Evolutionary conservation across 2,888 invertebrate species (phyloP).

Genomic region (Synergus japonicus): DNA sequence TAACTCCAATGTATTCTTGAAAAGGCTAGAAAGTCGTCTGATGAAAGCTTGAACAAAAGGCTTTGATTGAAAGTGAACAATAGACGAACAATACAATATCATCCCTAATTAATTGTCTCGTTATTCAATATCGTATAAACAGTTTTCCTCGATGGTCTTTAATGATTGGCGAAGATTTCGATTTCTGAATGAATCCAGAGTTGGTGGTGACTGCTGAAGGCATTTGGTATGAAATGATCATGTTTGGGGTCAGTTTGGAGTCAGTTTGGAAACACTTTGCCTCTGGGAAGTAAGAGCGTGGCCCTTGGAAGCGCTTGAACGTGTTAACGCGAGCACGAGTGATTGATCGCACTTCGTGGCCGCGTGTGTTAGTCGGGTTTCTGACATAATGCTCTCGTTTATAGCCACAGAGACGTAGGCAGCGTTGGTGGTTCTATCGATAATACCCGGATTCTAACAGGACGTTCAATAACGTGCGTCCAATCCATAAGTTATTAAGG

Average conservation of each 20-base stretch:
- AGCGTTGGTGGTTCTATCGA: constrained; percentile 63
- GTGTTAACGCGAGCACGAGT: constrained; percentile 66
- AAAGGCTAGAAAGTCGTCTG: too few relatives aligned
- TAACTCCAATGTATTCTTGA: too few relatives aligned
- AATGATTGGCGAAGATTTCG: neutral
- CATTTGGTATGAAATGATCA: neutral
- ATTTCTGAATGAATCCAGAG: neutral
- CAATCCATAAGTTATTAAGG: constrained; percentile 74
- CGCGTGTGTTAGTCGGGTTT: constrained; percentile 54
- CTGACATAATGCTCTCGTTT: constrained; percentile 69
- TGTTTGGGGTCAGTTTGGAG: neutral
- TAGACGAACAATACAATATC: too few relatives aligned
- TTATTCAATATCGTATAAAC: too few relatives aligned
- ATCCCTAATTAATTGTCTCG: too few relatives aligned
- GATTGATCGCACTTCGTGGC: constrained; percentile 69
- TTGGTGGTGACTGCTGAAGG: neutral
- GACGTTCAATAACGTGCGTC: constrained; percentile 70
- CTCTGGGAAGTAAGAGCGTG: constrained; percentile 53
- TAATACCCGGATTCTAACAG: constrained; percentile 72
- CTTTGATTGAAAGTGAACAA: too few relatives aligned
- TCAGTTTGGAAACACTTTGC: neutral
- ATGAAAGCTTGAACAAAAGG: too few relatives aligned
- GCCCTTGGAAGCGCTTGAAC: constrained; percentile 64
- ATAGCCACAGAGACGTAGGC: constrained; percentile 55
- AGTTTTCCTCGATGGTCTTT: neutral